Base-by-base conservation (phyloP, 2,797 vertebrate species). In the Heliangelus exortis region DNA sequence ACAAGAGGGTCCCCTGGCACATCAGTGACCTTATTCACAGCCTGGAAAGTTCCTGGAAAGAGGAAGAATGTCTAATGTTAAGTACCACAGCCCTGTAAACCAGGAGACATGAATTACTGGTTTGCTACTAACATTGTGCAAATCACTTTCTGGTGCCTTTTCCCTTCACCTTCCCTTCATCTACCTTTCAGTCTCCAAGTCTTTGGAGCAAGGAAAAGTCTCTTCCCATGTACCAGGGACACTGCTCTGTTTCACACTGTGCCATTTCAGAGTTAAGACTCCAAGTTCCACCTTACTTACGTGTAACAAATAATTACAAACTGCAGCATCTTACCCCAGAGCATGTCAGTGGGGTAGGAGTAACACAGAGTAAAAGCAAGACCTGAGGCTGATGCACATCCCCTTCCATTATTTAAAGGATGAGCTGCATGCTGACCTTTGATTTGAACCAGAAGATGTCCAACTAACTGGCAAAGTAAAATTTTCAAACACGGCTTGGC, bases 401-500 rank as follows among this genome's bases (percentile, higher is more conserved):
- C 62, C 62, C 10, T 82, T 41, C 14, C 5, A 1, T 55, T 33
- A 34, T 14, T 83, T 57, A 28, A 77, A 54, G 48, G 33, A 5
- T 51, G 75, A 82, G 48, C 57, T 33, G 26, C 28, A 20, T 1
- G 15, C 33, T 83, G 76, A 25, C 20, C 9, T n/a, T 73, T 55
- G 43, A 17, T 69, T 73, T 31, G 7, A 33, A 41, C 12, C 15
- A 25, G 69, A 50, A 78, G 63, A 19, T 21, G 58, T 58, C 67
- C 18, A 43, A 20, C 41, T 57, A 72, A 31, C 31, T 48, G 78
- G 28, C 22, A 59, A 75, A 88, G 29, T 4, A 39, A 29, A 41
- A 48, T 71, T 92, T 89, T 45, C 80, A 87, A 58, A 28, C n/a
- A 5, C 62, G 48, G n/a, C 68, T 92, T 89, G 88, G 87, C 92